Percentiles rank a stretch among this genome's conserved stretches.
phyloP scores from a whole-genome alignment of 1,140 invertebrate genomes.

The Cherax quadricarinatus region DNA sequence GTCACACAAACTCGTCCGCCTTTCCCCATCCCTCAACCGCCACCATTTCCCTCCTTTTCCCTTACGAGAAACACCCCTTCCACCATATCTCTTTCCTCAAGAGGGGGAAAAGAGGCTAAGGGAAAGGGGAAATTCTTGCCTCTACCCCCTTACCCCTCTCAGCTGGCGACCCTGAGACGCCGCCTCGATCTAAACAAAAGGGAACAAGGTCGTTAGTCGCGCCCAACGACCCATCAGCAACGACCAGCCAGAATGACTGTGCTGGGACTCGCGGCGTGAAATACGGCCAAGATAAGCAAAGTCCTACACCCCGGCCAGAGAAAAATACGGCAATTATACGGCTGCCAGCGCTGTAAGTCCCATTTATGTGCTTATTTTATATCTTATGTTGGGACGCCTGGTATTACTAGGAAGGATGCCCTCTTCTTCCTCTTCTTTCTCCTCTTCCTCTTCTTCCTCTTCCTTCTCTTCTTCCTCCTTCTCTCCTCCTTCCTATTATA shows the following conservation, averaged over 20 bases:
- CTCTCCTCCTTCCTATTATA: not conserved
- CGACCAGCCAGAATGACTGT: conserved; percentile 58
- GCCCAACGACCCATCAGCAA: conserved; percentile 63
- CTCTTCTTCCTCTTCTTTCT: not conserved
- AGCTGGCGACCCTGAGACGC: conserved; percentile 29
- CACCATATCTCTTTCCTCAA: too few species aligned
- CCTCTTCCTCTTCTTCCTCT: not conserved
- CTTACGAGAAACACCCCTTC: too few species aligned
- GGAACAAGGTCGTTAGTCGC: conserved; percentile 64
- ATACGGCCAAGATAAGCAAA: conserved; percentile 63
- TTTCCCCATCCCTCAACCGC: not conserved
- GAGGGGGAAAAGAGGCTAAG: too few species aligned
- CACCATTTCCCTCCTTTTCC: not conserved
- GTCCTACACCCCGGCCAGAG: conserved; percentile 47
- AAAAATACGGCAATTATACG: conserved; percentile 63
- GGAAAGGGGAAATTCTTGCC: too few species aligned
- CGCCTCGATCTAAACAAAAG: conserved; percentile 60
- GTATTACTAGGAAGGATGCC: not conserved
- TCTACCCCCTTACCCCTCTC: too few species aligned
- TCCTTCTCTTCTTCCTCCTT: not conserved
- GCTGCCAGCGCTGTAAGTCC: conserved; percentile 58
- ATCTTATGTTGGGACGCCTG: conserved; percentile 54
- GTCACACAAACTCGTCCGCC: conserved; percentile 16
- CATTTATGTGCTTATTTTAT: conserved; percentile 61
- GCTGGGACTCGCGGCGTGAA: conserved; percentile 49